Evolutionary conservation across 2,797 vertebrate genomes (phyloP).

Genomic region (Anableps anableps): DNA sequence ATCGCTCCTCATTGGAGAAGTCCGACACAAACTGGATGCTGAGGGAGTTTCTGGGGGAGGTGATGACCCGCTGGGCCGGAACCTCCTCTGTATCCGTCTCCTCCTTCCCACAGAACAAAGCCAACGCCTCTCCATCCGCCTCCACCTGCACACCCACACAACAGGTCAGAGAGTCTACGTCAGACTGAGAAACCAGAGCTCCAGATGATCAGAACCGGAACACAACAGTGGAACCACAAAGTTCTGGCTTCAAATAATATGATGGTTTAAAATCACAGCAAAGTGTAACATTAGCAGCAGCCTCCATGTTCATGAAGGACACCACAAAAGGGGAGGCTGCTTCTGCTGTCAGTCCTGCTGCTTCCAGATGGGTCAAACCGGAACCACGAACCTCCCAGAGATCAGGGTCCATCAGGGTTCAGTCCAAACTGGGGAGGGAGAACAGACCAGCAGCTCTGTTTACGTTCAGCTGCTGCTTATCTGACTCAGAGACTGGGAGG

Average conservation of each 20-base stretch:
- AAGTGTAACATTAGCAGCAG: background rate
- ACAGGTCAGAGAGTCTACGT: background rate
- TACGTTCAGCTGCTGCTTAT: slow-evolving; percentile 2
- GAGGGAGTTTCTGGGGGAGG: slow-evolving; percentile 84
- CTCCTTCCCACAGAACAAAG: slow-evolving; percentile 90
- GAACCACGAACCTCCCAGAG: slow-evolving; percentile 6
- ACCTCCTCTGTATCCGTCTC: slow-evolving; percentile 90
- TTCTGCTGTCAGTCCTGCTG: background rate
- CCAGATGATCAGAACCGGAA: background rate
- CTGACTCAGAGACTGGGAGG: background rate
- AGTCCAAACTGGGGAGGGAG: background rate
- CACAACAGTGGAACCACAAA: background rate
- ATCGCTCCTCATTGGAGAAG: slow-evolving; percentile 94
- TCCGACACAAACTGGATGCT: slow-evolving; percentile 89
- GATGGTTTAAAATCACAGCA: background rate
- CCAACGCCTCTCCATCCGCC: slow-evolving; percentile 86
- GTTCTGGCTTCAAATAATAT: background rate
- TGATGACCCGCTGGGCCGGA: slow-evolving; percentile 81
- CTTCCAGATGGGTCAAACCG: background rate
- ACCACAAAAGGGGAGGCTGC: background rate
- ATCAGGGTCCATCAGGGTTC: background rate
- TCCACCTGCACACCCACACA: slow-evolving; percentile 82
- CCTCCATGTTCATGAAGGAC: background rate
- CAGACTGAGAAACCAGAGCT: background rate
- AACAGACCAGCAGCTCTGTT: slow-evolving; percentile 7